Evolutionary conservation across 2,888 invertebrate genomes (phyloP), one percentile per base, ranked within the genome.

Genomic region (Ypsolopha sequella): DNA sequence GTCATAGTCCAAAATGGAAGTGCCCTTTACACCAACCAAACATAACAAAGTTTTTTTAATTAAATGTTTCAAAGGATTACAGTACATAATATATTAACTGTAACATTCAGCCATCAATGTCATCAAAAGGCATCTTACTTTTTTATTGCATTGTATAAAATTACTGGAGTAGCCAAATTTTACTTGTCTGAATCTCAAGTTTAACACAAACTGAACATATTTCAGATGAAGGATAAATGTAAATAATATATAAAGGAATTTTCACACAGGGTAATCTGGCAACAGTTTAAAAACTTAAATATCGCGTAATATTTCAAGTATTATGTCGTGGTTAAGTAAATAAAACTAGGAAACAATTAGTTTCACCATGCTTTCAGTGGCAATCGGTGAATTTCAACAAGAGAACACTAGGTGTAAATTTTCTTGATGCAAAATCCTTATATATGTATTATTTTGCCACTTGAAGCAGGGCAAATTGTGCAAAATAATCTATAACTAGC

Each of bases 281-380:
- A n/a, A 43, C 11, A 43, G 43, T 11, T 14, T 48, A 39, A 69
- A 71, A 73, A 72, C 72, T 73, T 73, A 79, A 72, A 75, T 70
- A 75, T 69, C 73, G 71, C 70, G 63, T 63, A 64, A 39, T 39
- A 39, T 45, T 48, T 34, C 24, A 39, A 41, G 67, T 64, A 70
- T 66, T 65, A 70, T 58, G 58, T 62, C 65, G 71, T 73, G 70
- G 70, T 73, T 70, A 59, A 70, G 69, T 65, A 74, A 24, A 24
- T 24, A 72, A 70, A 73, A 69, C 71, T 79, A 77, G 63, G 60
- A 68, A 71, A 69, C 63, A 66, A 65, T 55, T 57, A 54, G 51
- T 49, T 52, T 53, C 48, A 34, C 66, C 62, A 44, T 64, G 64
- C 58, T 62, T 59, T 53, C 55, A 61, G 60, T 60, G 64, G 70